Percentiles rank a stretch among this genome's conserved stretches.
Evolutionary conservation across 2,888 invertebrate species (phyloP).

Genomic region (Lithosia quadra): DNA sequence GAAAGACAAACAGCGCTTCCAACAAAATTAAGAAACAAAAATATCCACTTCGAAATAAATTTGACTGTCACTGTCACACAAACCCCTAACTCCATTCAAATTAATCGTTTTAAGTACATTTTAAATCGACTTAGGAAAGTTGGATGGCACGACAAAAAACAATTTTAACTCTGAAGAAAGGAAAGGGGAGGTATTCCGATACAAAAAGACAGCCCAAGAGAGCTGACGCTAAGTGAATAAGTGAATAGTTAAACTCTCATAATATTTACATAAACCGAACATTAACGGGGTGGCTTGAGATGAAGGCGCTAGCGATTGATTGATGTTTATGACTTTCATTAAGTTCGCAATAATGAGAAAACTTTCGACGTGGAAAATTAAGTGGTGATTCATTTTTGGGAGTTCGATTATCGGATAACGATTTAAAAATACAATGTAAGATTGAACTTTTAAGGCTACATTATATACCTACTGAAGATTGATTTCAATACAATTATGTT

Average conservation of each 20-base stretch:
- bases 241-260: constrained; percentile 86
- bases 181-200: constrained; percentile 69
- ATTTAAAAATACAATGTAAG: neutral
- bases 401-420: neutral
- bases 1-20: constrained; percentile 44
- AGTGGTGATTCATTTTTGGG: neutral
- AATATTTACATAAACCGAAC: constrained; percentile 85
- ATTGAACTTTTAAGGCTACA: neutral
- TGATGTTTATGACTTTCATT: constrained; percentile 28
- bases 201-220: constrained; percentile 78
- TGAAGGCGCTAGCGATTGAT: constrained; percentile 55
- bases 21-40: constrained; percentile 57
- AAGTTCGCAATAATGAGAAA: constrained; percentile 20
- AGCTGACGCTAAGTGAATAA: constrained; percentile 84
- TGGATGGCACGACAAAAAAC: constrained; percentile 64
- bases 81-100: constrained; percentile 65
- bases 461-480: too few species aligned
- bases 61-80: constrained; percentile 63
- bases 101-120: constrained; percentile 71
- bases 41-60: constrained; percentile 53
- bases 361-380: constrained; percentile 19
- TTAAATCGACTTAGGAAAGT: constrained; percentile 70
- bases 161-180: constrained; percentile 61
- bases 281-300: constrained; percentile 73
- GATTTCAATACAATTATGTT: neutral